Conservation (phyloP, 2,888 invertebrate species). For the Hemithea aestivaria region DNA sequence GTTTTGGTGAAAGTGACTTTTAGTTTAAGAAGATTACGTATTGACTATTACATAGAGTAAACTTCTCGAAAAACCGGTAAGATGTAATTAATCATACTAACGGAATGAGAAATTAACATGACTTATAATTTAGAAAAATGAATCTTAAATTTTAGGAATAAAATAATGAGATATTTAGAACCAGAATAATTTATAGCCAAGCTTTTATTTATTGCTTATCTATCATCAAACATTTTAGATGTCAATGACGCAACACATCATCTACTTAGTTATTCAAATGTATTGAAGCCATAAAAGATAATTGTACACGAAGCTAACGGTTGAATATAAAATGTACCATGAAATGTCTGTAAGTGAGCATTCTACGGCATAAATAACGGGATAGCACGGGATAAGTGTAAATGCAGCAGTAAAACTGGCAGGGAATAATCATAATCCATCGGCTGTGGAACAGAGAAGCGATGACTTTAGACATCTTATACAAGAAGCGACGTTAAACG, state of each 20-base stretch:
- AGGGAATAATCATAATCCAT: conserved; percentile 17
- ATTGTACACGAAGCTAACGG: conserved; percentile 23
- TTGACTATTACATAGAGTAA: conserved; percentile 16
- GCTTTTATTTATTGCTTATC: conserved; percentile 21
- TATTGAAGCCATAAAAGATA: conserved; percentile 18
- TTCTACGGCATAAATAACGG: conserved; percentile 22
- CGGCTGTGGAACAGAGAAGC: background rate
- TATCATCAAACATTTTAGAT: conserved; percentile 21
- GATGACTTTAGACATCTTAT: no score
- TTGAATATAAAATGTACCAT: conserved; percentile 16
- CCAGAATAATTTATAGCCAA: conserved; percentile 19
- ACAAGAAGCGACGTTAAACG: no score
- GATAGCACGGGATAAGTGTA: conserved; percentile 18
- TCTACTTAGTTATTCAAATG: conserved; percentile 22
- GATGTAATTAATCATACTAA: no score
- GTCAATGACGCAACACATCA: conserved; percentile 21
- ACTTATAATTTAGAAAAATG: no score
- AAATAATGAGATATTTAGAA: no score
- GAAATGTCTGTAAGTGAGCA: conserved; percentile 18
- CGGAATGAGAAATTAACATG: no score
- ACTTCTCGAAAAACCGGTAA: background rate
- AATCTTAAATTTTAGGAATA: no score
- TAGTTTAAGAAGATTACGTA: conserved; percentile 14
- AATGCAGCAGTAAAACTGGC: conserved; percentile 17
- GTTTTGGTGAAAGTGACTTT: conserved; percentile 13